Evolutionary conservation across 2,113 vertebrate genomes (phyloP).

Genomic region (Oreotrochilus melanogaster): DNA sequence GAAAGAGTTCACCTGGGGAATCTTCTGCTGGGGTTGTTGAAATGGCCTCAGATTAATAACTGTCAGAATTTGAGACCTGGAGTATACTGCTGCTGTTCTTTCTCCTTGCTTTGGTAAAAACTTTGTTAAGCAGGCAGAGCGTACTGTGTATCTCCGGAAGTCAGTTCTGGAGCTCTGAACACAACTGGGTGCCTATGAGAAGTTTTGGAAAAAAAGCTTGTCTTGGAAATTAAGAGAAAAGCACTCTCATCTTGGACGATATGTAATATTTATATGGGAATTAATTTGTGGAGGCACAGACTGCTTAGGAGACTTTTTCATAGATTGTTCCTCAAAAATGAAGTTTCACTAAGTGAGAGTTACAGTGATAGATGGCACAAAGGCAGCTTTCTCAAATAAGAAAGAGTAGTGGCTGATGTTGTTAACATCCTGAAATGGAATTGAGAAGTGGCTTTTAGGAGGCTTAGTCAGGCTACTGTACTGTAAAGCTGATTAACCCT

Average conservation of each 20-base stretch:
- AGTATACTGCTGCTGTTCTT: neutral
- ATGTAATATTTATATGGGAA: neutral
- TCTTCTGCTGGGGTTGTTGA: neutral
- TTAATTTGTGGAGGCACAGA: neutral
- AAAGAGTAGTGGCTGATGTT: neutral
- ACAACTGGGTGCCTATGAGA: neutral
- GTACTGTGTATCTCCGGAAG: accelerated
- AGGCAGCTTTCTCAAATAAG: neutral
- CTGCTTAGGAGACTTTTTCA: neutral
- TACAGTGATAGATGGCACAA: neutral
- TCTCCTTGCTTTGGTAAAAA: neutral
- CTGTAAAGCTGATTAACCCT: neutral
- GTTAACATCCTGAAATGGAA: neutral
- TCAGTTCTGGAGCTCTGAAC: neutral
- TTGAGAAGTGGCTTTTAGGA: neutral
- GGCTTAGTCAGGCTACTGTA: neutral
- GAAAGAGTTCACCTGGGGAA: neutral
- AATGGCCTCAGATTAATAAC: neutral
- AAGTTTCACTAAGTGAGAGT: neutral
- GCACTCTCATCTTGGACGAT: neutral
- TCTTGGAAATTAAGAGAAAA: neutral
- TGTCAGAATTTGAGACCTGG: neutral
- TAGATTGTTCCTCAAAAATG: neutral
- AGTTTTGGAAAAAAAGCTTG: accelerated
- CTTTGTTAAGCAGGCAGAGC: neutral